These are phyloP conservation scores for Schizotus pectinicornis DNA, from an alignment of 2,888 invertebrate genomes.

Conservation along the genomic window DNA sequence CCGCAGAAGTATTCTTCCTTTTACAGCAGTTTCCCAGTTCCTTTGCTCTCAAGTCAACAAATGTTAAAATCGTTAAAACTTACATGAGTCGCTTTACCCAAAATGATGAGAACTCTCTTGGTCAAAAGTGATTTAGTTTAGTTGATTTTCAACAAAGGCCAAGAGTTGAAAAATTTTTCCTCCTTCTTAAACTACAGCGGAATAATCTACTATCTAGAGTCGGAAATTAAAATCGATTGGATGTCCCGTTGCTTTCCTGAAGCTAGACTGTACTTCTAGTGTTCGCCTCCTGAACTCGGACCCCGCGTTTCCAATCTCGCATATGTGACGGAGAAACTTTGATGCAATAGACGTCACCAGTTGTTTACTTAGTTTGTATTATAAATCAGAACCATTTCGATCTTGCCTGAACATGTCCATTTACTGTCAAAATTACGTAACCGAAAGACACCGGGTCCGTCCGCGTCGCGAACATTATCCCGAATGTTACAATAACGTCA, in stretches of 20 bases:
- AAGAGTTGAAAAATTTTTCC: conserved; percentile 31
- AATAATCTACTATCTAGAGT: conserved; percentile 44
- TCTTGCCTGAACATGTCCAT: conserved; percentile 13
- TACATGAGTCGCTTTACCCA: too few species aligned
- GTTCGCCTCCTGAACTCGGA: conserved; percentile 22
- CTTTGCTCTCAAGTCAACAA: too few species aligned
- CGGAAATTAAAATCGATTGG: conserved; percentile 49
- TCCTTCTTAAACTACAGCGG: conserved; percentile 34
- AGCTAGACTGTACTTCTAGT: conserved; percentile 28
- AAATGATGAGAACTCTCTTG: too few species aligned
- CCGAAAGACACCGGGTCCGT: not conserved
- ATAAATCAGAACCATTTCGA: conserved; percentile 31
- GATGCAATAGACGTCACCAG: conserved; percentile 46
- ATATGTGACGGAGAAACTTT: conserved; percentile 46
- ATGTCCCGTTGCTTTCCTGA: conserved; percentile 35
- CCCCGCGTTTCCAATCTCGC: conserved; percentile 40
- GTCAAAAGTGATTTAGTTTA: too few species aligned
- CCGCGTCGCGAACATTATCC: not conserved
- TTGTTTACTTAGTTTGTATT: conserved; percentile 40
- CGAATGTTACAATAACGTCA: not conserved
- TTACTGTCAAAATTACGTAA: conserved; percentile 3
- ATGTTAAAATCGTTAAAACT: too few species aligned
- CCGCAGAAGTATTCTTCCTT: too few species aligned
- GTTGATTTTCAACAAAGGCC: not conserved
- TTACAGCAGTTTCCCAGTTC: too few species aligned